A percentile compares a stretch with the other conserved stretches of the same genome.
These are phyloP conservation scores for Myotis davidii DNA, from an alignment of 2,113 vertebrate species.

Conservation along the genomic window DNA sequence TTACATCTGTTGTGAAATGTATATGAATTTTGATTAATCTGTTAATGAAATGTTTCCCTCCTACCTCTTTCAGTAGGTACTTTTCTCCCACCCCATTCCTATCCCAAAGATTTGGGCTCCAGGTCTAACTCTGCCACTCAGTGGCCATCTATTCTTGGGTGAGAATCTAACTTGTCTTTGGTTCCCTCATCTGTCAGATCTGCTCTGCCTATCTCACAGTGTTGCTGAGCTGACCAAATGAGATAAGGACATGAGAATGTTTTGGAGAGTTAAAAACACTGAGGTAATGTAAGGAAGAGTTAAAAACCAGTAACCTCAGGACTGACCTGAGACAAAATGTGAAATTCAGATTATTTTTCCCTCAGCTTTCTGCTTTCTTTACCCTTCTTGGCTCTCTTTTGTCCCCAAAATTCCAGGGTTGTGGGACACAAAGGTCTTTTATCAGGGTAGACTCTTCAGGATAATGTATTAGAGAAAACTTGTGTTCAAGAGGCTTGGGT, in stretches of 20 bases:
- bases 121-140: background rate
- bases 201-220: background rate
- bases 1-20: background rate
- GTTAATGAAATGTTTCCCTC: background rate
- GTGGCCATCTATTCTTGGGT: background rate
- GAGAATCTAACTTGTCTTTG: background rate
- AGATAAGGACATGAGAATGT: background rate
- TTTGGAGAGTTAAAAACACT: background rate
- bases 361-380: background rate
- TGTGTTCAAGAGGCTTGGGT: background rate
- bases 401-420: background rate
- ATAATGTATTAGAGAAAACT: background rate
- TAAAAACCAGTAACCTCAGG: conserved; percentile 1
- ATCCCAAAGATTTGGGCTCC: background rate
- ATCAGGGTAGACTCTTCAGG: background rate
- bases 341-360: background rate
- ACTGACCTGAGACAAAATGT: background rate
- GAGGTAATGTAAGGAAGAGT: background rate
- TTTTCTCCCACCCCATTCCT: background rate
- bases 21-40: background rate
- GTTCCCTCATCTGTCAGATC: background rate
- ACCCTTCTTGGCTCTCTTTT: background rate
- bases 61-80: background rate
- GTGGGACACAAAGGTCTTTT: background rate
- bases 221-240: background rate